These are phyloP conservation scores for Dinoponera quadriceps DNA, from an alignment of 1,140 invertebrate species.

Conservation along the genomic window DNA sequence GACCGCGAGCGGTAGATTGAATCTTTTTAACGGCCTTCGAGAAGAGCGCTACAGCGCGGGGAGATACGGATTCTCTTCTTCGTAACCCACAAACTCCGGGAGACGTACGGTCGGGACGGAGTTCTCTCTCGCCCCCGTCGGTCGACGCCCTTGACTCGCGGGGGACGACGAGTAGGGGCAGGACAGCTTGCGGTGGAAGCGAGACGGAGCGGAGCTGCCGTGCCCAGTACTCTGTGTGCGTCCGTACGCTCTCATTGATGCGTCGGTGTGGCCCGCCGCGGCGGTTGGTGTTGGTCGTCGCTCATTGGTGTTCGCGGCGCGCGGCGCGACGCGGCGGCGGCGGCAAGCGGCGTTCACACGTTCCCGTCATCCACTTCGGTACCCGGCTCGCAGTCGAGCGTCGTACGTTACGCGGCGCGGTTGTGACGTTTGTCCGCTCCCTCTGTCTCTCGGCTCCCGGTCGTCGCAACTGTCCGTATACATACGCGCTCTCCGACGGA, in stretches of 20 bases:
- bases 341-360: constrained; percentile 83
- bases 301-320: constrained; percentile 77
- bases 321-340: constrained; percentile 61
- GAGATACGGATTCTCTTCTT: constrained; percentile 43
- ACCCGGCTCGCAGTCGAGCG: constrained; percentile 82
- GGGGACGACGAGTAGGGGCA: constrained; percentile 61
- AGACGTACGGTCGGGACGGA: constrained; percentile 57
- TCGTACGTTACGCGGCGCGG: constrained; percentile 77
- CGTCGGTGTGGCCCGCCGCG: constrained; percentile 71
- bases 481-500: constrained; percentile 42
- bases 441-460: not conserved
- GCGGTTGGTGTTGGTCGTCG: constrained; percentile 75
- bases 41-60: not conserved
- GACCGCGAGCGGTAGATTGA: constrained; percentile 37
- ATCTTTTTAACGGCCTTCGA: constrained; percentile 47
- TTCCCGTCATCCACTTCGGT: constrained; percentile 81
- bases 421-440: constrained; percentile 58
- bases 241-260: constrained; percentile 71
- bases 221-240: constrained; percentile 32
- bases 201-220: constrained; percentile 68
- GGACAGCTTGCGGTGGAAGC: constrained; percentile 30
- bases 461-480: not conserved
- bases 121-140: constrained; percentile 75
- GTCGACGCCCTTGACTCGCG: constrained; percentile 81
- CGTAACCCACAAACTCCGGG: constrained; percentile 50